These are phyloP conservation scores for Eubasilissa splendida DNA, from an alignment of 2,888 invertebrate genomes.

Conservation along the genomic window DNA sequence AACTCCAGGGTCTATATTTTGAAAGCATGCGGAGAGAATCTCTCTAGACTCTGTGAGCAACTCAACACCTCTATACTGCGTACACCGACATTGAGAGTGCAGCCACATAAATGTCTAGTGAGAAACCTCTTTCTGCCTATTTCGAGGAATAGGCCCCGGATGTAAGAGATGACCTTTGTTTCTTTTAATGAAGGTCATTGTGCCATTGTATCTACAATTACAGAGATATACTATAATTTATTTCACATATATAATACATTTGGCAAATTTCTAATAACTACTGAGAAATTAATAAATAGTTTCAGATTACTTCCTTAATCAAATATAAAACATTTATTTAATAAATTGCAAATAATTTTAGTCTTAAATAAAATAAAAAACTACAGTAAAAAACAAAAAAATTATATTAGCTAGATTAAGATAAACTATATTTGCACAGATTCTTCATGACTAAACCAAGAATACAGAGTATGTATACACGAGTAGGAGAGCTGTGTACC, in stretches of 20 bases:
- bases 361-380: conserved; percentile 30
- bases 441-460: conserved; percentile 30
- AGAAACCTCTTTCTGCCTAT: neutral
- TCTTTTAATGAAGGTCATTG: conserved; percentile 44
- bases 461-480: conserved; percentile 17
- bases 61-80: too few species aligned
- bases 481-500: neutral
- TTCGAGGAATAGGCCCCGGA: too few species aligned
- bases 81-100: too few species aligned
- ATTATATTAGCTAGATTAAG: conserved; percentile 22
- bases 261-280: conserved; percentile 55
- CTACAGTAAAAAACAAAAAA: conserved; percentile 18
- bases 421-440: conserved; percentile 45
- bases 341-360: conserved; percentile 28
- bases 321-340: conserved; percentile 27
- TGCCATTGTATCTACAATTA: conserved; percentile 51
- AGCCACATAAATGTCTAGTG: neutral
- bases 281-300: conserved; percentile 48
- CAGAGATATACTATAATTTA: conserved; percentile 50
- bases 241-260: conserved; percentile 54
- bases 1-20: conserved; percentile 1
- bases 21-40: too few species aligned
- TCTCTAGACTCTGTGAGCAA: neutral
- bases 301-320: conserved; percentile 14
- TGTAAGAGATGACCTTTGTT: too few species aligned